Conservation (phyloP, 2,113 vertebrate species). For the Rhineura floridana region DNA sequence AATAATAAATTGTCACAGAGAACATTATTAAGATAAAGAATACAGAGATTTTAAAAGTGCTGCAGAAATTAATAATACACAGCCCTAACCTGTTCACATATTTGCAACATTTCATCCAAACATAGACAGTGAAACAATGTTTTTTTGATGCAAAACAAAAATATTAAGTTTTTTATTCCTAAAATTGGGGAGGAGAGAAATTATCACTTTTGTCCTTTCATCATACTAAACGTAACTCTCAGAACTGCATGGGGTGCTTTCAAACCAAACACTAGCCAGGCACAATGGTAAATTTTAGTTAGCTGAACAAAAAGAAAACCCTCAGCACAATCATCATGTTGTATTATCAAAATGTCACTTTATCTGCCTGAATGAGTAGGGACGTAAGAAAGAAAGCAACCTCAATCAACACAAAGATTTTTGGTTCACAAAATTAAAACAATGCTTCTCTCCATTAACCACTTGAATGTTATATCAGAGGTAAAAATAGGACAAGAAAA, state of each 20-base stretch:
- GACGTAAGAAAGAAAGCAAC: neutral
- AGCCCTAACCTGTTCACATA: neutral
- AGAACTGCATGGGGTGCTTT: neutral
- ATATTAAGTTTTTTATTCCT: neutral
- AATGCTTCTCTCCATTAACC: neutral
- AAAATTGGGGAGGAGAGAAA: fast-evolving
- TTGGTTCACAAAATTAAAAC: neutral
- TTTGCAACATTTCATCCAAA: neutral
- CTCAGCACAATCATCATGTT: neutral
- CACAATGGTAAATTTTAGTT: conserved; percentile 18
- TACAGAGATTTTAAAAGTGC: neutral
- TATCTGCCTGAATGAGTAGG: neutral
- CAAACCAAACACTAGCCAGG: neutral
- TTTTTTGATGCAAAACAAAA: neutral
- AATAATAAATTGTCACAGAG: neutral
- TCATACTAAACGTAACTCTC: neutral
- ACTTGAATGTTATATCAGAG: neutral
- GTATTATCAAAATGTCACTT: neutral
- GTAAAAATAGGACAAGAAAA: neutral
- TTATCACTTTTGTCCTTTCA: neutral
- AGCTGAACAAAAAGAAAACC: neutral
- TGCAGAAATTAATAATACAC: neutral
- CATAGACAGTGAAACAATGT: neutral
- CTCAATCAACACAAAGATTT: neutral
- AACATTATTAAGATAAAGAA: neutral